Evolutionary conservation across 30 jellyfish, hydroid and myxozoan species (phyloP).

Genomic region (Aurelia sp.): DNA sequence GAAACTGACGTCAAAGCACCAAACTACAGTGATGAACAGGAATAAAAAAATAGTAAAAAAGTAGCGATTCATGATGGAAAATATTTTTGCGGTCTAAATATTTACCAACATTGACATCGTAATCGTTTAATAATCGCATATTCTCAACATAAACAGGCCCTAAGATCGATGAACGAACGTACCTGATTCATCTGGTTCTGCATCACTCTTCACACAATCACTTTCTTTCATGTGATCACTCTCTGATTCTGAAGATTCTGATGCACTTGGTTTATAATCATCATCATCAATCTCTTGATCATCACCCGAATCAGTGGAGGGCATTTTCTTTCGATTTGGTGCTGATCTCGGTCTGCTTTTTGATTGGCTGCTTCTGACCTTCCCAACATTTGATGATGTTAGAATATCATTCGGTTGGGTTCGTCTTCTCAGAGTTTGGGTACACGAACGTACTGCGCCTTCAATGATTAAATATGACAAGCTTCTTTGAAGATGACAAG

Average conservation of each 20-base stretch:
- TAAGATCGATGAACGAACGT: background rate
- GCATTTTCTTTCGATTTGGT: too few relatives aligned
- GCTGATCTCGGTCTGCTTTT: background rate
- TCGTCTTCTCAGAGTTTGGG: background rate
- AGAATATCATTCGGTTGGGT: constrained; percentile 8
- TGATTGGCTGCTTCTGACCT: background rate
- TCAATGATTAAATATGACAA: background rate
- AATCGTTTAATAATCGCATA: too few relatives aligned
- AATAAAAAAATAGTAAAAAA: too few relatives aligned
- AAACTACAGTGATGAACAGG: too few relatives aligned
- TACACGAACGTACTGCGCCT: background rate
- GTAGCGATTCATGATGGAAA: too few relatives aligned
- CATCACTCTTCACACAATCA: background rate
- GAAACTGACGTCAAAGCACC: too few relatives aligned
- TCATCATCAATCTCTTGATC: background rate
- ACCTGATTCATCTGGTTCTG: background rate
- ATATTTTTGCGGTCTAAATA: too few relatives aligned
- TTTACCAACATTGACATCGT: too few relatives aligned
- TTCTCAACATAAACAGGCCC: too few relatives aligned
- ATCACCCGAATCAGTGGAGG: too few relatives aligned
- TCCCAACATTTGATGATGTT: background rate
- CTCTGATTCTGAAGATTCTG: constrained; percentile 14
- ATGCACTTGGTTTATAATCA: constrained; percentile 8
- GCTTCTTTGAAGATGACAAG: too few relatives aligned
- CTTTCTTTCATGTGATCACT: background rate